Conservation (phyloP, 2,888 invertebrate genomes). For the Macrosoma leucophasiata region DNA sequence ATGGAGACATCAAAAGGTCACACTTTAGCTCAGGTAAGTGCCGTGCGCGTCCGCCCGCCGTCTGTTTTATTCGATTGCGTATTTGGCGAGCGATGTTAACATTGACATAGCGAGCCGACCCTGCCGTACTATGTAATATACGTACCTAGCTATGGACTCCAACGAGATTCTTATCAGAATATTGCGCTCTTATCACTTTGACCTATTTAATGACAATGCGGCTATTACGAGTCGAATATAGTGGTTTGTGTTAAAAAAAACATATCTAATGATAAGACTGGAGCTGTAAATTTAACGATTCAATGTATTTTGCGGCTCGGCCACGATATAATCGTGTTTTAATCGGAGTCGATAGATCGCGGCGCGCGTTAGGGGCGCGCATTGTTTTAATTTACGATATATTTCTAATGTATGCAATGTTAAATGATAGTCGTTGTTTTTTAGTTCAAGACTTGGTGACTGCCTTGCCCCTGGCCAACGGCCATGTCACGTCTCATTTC, state of each 20-base stretch:
- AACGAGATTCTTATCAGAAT: conserved; percentile 69
- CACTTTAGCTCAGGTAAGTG: conserved; percentile 92
- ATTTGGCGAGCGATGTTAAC: conserved; percentile 65
- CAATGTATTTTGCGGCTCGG: conserved; percentile 1
- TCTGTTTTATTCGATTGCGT: conserved; percentile 53
- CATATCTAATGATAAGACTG: too few relatives aligned
- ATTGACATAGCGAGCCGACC: conserved; percentile 61
- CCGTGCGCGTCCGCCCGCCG: conserved; percentile 28
- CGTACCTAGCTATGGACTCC: conserved; percentile 44
- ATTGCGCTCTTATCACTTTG: conserved; percentile 58
- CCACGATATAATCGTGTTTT: conserved; percentile 4
- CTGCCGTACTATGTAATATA: conserved; percentile 42
- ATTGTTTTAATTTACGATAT: conserved; percentile 28
- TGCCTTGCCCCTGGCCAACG: conserved; percentile 74
- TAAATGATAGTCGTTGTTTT: conserved; percentile 73
- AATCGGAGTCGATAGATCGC: conserved; percentile 22
- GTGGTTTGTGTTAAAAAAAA: conserved; percentile 22
- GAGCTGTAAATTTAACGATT: conserved; percentile 1
- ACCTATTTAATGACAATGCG: conserved; percentile 62
- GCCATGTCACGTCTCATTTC: conserved; percentile 74
- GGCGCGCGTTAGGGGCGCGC: conserved; percentile 22
- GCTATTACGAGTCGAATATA: conserved; percentile 42
- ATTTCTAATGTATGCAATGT: conserved; percentile 60
- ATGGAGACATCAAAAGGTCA: conserved; percentile 91
- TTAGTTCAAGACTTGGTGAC: conserved; percentile 77